Base-by-base conservation (phyloP, 92 coral and sea anemone species). In the Parazoanthus atlanticus region DNA sequence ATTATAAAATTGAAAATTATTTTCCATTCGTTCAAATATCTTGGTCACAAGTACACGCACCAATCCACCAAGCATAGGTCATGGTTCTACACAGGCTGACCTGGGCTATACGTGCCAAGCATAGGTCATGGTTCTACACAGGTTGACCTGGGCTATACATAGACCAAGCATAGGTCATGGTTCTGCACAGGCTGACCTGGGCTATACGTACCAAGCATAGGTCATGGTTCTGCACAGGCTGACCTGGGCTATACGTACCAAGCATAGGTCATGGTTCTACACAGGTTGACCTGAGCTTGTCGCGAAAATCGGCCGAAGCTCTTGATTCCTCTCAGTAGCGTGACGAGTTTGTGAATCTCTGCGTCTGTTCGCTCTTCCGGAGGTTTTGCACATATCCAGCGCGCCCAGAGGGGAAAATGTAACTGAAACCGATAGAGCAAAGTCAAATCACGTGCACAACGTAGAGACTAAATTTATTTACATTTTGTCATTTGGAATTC, bases 361-460 rank as follows among this genome's bases (percentile, higher is more conserved):
- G 94, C 89, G 76, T 93, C 94, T 54, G 80, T 82, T 85, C 98
- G 89, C 76, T 93, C 90, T 5, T 92, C 91, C 4, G 98, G 98
- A 43, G 73, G 49, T 78, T 91, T 93, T 2, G 89, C 88, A 49
- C 98, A 95, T 9, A 88, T 90, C 94, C 90, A 88, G 56, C 98
- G 98, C 11, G 98, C 98, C 98, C 98, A 95, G 3, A 93, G 67
- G 0, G 98, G 98, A 56, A 95, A 95, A 73, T 95, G 93, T 15
- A 95, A 92, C 98, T 95, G 61, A 66, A 41, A 36, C 12, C 74
- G 56, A 43, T 26, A 32, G 13, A 54, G 34, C 33, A 58, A 7
- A 5, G 34, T 30, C 76, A n/a, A 12, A 13, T 49, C 74, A 74
- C 28, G 78, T 41, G 64, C 7, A 15, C 3, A 66, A 31, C 64